Conservation (phyloP, 2,113 vertebrate species). For the Octodon degus region DNA sequence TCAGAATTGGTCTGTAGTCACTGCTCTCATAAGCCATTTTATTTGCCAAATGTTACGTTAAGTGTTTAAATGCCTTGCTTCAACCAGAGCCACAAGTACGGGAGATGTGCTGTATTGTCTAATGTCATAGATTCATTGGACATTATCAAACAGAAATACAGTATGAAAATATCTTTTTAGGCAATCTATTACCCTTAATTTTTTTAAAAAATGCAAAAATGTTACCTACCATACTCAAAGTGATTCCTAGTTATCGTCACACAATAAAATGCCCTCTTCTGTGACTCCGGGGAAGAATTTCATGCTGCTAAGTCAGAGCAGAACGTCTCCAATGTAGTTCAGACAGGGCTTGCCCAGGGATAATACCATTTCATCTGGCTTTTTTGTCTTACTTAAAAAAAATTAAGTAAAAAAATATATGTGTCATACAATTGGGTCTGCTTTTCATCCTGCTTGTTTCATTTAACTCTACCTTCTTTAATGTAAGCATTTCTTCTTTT, state of each 20-base stretch:
- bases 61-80: background rate
- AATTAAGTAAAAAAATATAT: conserved; percentile 56
- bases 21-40: background rate
- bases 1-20: conserved; percentile 18
- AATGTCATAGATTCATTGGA: background rate
- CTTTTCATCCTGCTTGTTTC: conserved; percentile 49
- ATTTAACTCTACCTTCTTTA: conserved; percentile 31
- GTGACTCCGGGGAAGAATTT: conserved; percentile 33
- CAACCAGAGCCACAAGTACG: background rate
- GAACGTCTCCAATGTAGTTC: conserved; percentile 7
- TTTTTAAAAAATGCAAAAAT: conserved; percentile 7
- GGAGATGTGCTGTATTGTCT: background rate
- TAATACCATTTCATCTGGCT: background rate
- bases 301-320: background rate
- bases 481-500: background rate
- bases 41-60: background rate
- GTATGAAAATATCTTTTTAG: background rate
- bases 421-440: conserved; percentile 37
- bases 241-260: background rate
- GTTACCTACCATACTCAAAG: background rate
- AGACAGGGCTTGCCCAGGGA: background rate
- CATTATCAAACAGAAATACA: background rate
- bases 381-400: conserved; percentile 39
- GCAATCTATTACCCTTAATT: background rate
- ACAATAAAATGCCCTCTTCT: background rate